Evolutionary conservation across 1,140 invertebrate species (phyloP).

Genomic region (Cryptotermes secundus): DNA sequence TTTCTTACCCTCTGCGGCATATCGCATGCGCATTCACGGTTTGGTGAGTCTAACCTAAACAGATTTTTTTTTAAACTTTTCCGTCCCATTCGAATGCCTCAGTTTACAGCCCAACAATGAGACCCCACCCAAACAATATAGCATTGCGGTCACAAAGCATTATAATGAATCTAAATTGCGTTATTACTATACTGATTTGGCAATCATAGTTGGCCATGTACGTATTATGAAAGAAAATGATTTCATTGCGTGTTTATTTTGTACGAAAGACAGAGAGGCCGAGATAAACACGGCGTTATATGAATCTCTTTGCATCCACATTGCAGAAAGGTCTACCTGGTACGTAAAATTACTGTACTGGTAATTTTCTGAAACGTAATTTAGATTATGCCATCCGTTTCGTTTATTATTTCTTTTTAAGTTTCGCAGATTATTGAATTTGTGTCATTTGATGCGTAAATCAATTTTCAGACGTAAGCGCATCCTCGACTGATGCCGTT

Average conservation of each 20-base stretch:
- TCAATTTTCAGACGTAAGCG: neutral
- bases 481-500: neutral
- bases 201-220: constrained; percentile 11
- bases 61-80: neutral
- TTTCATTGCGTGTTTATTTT: neutral
- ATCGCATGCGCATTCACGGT: neutral
- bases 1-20: neutral
- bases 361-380: neutral
- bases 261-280: neutral
- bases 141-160: neutral
- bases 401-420: neutral
- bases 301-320: neutral
- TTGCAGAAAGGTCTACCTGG: neutral
- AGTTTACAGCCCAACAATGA: neutral
- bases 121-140: neutral
- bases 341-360: neutral
- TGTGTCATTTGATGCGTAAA: neutral
- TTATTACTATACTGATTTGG: neutral
- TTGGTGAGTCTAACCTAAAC: neutral
- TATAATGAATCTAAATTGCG: neutral
- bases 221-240: neutral
- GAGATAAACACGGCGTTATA: neutral
- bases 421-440: neutral
- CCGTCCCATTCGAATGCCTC: neutral
- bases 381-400: neutral